Evolutionary conservation across 2,888 invertebrate species (phyloP).

Genomic region (Autographa gamma): DNA sequence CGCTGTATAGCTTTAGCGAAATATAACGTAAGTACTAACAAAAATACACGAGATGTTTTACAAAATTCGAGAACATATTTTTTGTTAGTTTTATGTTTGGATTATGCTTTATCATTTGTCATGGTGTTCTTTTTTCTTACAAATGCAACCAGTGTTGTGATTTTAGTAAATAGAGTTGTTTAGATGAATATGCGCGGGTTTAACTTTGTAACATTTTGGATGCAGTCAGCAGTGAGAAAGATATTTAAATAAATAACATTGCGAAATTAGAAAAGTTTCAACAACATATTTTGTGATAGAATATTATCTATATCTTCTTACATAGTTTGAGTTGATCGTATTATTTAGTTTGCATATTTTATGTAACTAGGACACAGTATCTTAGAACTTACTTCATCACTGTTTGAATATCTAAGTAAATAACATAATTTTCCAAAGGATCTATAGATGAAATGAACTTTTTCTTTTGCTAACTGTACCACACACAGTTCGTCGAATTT

Average conservation of each 20-base stretch:
- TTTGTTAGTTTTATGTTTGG: background rate
- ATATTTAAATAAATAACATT: background rate
- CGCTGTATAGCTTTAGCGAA: conserved; percentile 13
- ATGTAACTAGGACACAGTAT: too few species aligned
- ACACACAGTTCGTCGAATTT: background rate
- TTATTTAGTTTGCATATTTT: too few species aligned
- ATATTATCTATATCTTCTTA: too few species aligned
- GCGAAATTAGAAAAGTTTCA: too few species aligned
- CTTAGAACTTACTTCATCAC: too few species aligned
- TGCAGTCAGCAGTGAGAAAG: background rate
- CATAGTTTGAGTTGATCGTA: too few species aligned
- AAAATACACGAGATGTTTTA: background rate
- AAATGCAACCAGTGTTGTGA: background rate
- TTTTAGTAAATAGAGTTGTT: background rate
- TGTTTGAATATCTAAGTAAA: too few species aligned
- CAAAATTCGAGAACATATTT: background rate
- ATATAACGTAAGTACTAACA: conserved; percentile 1
- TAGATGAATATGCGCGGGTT: background rate
- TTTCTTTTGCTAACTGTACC: background rate
- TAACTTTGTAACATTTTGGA: background rate
- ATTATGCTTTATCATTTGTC: background rate
- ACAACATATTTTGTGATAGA: too few species aligned
- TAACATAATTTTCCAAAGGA: too few species aligned
- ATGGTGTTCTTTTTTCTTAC: background rate
- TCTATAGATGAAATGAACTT: too few species aligned